These are phyloP conservation scores for Tympanuchus pallidicinctus DNA, from an alignment of 2,113 vertebrate species.

Conservation along the genomic window DNA sequence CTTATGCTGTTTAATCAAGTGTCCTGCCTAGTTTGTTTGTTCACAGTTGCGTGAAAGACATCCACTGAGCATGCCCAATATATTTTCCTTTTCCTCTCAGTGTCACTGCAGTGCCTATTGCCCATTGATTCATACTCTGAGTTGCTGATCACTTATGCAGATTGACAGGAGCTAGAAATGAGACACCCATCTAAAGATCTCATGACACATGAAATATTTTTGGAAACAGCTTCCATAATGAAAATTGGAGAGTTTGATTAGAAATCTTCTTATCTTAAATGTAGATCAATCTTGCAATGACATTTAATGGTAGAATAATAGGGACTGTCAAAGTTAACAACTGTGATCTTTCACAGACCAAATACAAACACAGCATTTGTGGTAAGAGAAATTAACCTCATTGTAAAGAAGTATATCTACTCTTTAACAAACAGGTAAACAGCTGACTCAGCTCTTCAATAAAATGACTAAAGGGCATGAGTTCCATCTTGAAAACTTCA, in stretches of 20 bases:
- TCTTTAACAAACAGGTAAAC: background rate
- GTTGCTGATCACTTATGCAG: background rate
- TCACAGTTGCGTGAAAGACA: constrained; percentile 44
- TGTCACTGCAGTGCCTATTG: background rate
- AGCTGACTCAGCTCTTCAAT: background rate
- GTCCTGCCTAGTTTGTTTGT: constrained; percentile 49
- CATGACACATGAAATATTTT: background rate
- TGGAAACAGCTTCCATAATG: background rate
- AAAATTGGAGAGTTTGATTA: background rate
- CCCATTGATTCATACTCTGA: background rate
- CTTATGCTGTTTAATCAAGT: constrained; percentile 44
- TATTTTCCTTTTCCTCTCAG: background rate
- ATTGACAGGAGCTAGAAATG: background rate
- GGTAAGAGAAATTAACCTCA: background rate
- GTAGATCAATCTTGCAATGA: background rate
- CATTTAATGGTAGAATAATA: background rate
- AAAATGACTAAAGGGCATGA: background rate
- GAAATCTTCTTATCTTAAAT: background rate
- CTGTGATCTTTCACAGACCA: background rate
- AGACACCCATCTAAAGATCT: background rate
- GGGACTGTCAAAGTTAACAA: background rate
- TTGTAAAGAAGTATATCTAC: background rate
- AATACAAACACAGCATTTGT: background rate
- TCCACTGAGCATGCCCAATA: background rate
- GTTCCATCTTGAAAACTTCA: background rate